A percentile compares a stretch with the other conserved stretches of the same genome.
Evolutionary conservation across 2,113 vertebrate species (phyloP).

Genomic region (Elanoides forficatus): DNA sequence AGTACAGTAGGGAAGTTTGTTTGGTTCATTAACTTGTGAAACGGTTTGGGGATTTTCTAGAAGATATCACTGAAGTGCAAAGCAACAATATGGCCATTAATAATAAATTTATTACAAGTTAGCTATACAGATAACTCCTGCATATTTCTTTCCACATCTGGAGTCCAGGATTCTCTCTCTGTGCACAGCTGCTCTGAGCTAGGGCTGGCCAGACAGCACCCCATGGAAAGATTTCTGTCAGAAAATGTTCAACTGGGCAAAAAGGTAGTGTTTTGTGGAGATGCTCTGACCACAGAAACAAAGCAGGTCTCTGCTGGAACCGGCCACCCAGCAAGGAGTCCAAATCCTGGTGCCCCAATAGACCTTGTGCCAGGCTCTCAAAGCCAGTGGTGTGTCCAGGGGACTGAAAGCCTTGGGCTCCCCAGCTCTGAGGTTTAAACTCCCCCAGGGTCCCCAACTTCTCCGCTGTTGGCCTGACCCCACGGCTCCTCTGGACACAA

Average conservation of each 20-base stretch:
- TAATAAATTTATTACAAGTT: not conserved
- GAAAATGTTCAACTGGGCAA: not conserved
- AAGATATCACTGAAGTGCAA: not conserved
- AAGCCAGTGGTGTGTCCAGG: not conserved
- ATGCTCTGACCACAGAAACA: not conserved
- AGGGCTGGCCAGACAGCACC: not conserved
- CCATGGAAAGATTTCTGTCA: not conserved
- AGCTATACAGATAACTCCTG: not conserved
- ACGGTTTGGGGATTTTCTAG: not conserved
- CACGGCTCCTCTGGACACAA: fast-evolving
- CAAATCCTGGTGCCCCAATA: not conserved
- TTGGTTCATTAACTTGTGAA: not conserved
- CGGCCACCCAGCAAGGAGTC: not conserved
- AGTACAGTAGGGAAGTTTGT: not conserved
- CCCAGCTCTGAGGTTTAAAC: not conserved
- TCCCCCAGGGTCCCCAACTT: fast-evolving
- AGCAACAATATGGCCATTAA: not conserved
- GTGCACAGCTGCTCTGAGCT: not conserved
- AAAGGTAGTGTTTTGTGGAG: not conserved
- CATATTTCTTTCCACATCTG: not conserved
- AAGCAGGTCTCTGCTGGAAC: not conserved
- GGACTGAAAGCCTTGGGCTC: not conserved
- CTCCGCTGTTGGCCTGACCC: not conserved
- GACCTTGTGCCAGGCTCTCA: not conserved
- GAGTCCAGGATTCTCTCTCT: not conserved